Base-by-base conservation (phyloP, 2,797 vertebrate genomes). In the Pseudomugil tenellus region DNA sequence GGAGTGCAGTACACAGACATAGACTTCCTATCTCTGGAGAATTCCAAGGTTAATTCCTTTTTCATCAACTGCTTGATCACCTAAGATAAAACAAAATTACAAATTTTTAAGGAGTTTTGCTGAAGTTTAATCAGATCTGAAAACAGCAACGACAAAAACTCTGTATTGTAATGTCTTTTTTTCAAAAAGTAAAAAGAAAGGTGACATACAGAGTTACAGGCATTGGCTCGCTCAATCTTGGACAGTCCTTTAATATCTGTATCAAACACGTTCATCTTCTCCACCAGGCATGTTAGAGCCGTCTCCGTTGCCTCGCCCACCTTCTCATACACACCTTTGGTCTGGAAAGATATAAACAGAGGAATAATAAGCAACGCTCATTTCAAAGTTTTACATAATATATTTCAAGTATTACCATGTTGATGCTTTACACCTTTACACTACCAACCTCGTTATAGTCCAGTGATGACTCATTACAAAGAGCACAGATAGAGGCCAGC, bases 201-300 rank as follows among this genome's bases (percentile, higher is more conserved):
- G n/a, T n/a, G n/a, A n/a, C n/a, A n/a, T n/a, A 99, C 98, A 0
- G 96, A 96, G 86, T 98, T 98, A 92, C 97, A 99, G 80, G 96
- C 96, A 2, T 97, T 98, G 0, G 97, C 97, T 73, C 96, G 93
- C 76, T 99, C 98, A n/a, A 98, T 96, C 92, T 94, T 96, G 13
- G 97, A 95, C 62, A 99, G 92, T 58, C 83, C 95, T 79, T 95
- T 95, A 75, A 98, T 72, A 16, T 98, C 96, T 0, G 96, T 98
- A 87, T 99, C 96, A 46, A 99, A 99, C 2, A 98, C 96, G 4
- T 99, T 99, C 97, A 99, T 98, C 87, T 99, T 99, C 88, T 99
- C 98, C 63, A 96, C 96, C 83, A 98, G 92, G 70, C 98, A 98
- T 28, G 96, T 97, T 48, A 99, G 95, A 0, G 98, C 98, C 0